Conservation (phyloP, 2,113 vertebrate species). For the Hiodon tergisus region DNA sequence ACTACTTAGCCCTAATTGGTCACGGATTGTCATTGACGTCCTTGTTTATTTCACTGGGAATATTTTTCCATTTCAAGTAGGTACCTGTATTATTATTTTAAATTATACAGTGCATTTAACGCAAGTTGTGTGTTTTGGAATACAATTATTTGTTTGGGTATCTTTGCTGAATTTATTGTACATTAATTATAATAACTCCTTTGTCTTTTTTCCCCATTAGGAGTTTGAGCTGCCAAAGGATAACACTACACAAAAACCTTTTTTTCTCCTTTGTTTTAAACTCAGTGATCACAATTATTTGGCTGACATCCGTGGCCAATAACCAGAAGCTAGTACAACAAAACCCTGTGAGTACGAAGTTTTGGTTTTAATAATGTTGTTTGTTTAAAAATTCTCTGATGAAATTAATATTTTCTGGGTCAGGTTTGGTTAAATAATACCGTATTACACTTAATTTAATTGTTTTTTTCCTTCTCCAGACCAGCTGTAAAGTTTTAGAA, state of each 20-base stretch:
- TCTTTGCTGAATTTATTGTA: background rate
- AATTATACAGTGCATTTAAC: no score
- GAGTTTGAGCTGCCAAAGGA: conserved; percentile 96
- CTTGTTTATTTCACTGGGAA: conserved; percentile 84
- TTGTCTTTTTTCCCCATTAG: conserved; percentile 54
- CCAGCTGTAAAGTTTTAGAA: conserved; percentile 87
- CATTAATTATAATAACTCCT: background rate
- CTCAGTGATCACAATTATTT: conserved; percentile 89
- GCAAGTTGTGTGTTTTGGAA: no score
- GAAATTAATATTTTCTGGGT: no score
- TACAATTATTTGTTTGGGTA: no score
- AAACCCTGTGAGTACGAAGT: conserved; percentile 80
- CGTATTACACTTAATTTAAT: background rate
- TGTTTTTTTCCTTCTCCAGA: conserved; percentile 50
- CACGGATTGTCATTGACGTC: conserved; percentile 88
- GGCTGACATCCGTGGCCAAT: conserved; percentile 81
- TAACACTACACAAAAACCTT: conserved; percentile 98
- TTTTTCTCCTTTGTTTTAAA: conserved; percentile 96
- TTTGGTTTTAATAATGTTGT: background rate
- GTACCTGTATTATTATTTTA: conserved; percentile 37
- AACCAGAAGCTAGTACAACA: conserved; percentile 83
- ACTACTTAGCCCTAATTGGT: conserved; percentile 91
- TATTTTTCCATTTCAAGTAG: conserved; percentile 98
- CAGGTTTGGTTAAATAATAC: background rate
- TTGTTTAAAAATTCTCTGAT: background rate